These are phyloP conservation scores for Alsophila aescularia DNA, from an alignment of 2,888 invertebrate genomes.

Conservation along the genomic window DNA sequence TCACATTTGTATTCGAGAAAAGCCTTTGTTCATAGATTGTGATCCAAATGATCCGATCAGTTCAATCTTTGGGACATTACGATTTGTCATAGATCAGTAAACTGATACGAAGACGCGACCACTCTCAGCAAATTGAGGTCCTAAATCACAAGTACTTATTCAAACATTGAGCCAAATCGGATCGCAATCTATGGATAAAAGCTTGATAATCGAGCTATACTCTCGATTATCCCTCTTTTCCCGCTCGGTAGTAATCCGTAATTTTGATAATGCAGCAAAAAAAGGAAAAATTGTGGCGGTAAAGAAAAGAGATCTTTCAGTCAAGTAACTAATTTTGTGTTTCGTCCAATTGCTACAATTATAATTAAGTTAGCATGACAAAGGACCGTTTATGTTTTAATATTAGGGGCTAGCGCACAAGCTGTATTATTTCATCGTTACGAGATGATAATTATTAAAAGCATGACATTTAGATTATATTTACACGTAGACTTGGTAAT, in stretches of 20 bases:
- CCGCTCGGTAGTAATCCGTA: constrained; percentile 29
- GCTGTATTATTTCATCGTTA: constrained; percentile 26
- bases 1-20: constrained; percentile 21
- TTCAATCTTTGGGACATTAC: constrained; percentile 16
- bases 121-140: constrained; percentile 26
- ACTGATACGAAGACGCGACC: constrained; percentile 20
- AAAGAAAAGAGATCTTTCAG: constrained; percentile 20
- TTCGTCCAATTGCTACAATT: constrained; percentile 28
- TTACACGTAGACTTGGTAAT: background rate
- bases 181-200: constrained; percentile 27
- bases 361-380: constrained; percentile 30
- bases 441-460: background rate
- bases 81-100: constrained; percentile 27
- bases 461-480: background rate
- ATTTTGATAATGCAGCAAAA: constrained; percentile 39
- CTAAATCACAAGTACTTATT: constrained; percentile 29
- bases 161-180: constrained; percentile 20
- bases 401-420: constrained; percentile 22
- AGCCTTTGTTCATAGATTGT: constrained; percentile 29
- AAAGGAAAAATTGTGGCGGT: constrained; percentile 13
- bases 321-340: constrained; percentile 27
- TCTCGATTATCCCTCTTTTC: constrained; percentile 25
- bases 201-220: constrained; percentile 25
- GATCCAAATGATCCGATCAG: constrained; percentile 12
- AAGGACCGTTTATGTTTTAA: constrained; percentile 26